These are phyloP conservation scores for Drosophila grimshawi DNA, from an alignment of 1,140 invertebrate genomes.

Conservation along the genomic window DNA sequence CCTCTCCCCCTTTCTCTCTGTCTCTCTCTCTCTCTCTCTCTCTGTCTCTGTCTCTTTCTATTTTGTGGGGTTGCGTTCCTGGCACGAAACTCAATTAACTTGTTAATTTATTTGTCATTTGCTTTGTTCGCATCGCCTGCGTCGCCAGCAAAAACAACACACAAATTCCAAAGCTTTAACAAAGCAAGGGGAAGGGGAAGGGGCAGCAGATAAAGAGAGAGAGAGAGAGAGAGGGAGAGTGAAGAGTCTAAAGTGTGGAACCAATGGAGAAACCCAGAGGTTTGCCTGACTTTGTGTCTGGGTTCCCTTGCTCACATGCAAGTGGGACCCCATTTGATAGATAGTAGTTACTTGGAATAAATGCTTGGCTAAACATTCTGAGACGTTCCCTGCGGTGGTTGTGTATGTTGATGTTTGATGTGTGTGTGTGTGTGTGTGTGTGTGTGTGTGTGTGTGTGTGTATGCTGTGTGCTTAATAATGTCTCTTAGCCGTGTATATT, in stretches of 20 bases:
- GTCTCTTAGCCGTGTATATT: neutral
- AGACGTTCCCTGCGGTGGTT: neutral
- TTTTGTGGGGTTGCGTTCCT: slow-evolving; percentile 35
- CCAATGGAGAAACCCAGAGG: neutral
- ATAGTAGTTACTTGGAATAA: slow-evolving; percentile 13
- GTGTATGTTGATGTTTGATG: neutral
- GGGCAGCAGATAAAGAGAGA: neutral
- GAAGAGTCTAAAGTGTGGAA: neutral
- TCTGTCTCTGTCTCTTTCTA: slow-evolving; percentile 16
- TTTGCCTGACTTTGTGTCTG: slow-evolving; percentile 7
- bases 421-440: neutral
- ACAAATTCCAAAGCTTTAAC: slow-evolving; percentile 20
- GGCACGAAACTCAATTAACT: slow-evolving; percentile 78
- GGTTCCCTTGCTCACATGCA: neutral
- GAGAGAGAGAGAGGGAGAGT: neutral
- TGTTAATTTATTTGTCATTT: slow-evolving; percentile 81
- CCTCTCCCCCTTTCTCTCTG: slow-evolving; percentile 15
- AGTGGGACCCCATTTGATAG: slow-evolving; percentile 2
- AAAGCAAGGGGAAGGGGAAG: neutral
- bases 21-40: neutral
- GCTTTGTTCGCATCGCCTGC: slow-evolving; percentile 64
- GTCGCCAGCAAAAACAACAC: slow-evolving; percentile 31
- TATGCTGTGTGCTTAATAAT: slow-evolving; percentile 1
- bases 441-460: neutral
- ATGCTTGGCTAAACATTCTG: slow-evolving; percentile 11